A percentile compares a stretch with the other conserved stretches of the same genome.
Evolutionary conservation across 2,113 vertebrate genomes (phyloP).

Genomic region (Acanthisitta chloris): DNA sequence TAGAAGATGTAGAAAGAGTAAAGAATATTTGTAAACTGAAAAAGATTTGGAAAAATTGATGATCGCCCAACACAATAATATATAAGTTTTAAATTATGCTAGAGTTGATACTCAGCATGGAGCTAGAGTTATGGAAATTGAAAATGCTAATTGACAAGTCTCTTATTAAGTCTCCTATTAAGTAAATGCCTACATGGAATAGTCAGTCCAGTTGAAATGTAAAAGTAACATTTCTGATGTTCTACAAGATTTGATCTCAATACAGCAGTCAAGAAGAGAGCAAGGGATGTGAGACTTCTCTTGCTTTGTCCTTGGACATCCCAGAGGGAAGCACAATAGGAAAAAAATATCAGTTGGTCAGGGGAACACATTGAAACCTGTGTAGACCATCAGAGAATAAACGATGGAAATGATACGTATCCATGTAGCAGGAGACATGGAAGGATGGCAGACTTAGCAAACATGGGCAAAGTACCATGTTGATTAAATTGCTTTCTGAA

Average conservation of each 20-base stretch:
- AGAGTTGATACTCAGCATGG: background rate
- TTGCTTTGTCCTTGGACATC: background rate
- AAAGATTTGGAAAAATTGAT: background rate
- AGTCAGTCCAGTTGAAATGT: background rate
- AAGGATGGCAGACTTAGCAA: background rate
- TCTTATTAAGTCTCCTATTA: background rate
- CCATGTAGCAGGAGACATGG: background rate
- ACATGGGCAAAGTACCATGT: background rate
- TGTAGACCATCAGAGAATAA: background rate
- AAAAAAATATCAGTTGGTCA: background rate
- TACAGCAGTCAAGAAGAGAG: background rate
- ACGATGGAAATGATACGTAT: background rate
- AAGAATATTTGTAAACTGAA: background rate
- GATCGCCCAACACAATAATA: background rate
- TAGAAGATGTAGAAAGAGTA: background rate
- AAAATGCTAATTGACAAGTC: background rate
- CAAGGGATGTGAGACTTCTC: background rate
- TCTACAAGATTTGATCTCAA: background rate
- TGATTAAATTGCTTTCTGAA: background rate
- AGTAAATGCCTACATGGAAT: background rate
- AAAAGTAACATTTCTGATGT: background rate
- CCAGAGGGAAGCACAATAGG: background rate
- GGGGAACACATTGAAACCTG: background rate
- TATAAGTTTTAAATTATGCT: background rate
- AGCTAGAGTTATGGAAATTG: background rate